Base-by-base conservation (phyloP, 1,140 invertebrate species). In the Bombus confusus region DNA sequence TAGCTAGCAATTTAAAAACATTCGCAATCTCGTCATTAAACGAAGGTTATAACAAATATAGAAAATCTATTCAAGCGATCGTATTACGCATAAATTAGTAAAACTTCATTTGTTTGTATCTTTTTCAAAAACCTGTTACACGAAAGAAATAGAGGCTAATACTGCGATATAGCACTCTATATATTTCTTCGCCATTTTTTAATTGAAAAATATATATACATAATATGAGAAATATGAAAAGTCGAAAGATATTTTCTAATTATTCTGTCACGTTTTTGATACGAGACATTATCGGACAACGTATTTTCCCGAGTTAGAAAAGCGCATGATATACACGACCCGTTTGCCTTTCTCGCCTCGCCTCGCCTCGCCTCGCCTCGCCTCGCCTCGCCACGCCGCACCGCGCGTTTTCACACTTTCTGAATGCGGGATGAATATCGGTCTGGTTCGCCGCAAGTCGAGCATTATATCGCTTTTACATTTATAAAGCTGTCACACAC, bases 391-490 rank as follows among this genome's bases (percentile, higher is more conserved):
- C 47, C 59, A 52, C 57, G 79, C 69, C 69, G 78, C 86, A 79
- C 59, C 75, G 57, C 79, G 86, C 85, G 85, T 87, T 91, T 91
- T 85, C 87, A 91, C 76, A 83, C 88, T 71, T 83, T 68, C 86
- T 87, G 91, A 90, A 91, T 92, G 75, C 69, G 77, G 83, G 85
- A 90, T 90, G 88, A 91, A 92, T 92, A 92, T 92, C 89, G 86
- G 86, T n/a, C 80, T 75, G 86, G 75, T 78, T 77, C 76, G 41
- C 57, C 78, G 71, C 84, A 80, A 90, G 86, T 78, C 77, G 62
- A n/a, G 74, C 79, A 85, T 90, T 91, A 88, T 91, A 91, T 92
- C 90, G 90, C 86, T 87, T 90, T 91, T 81, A 82, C 89, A 89
- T 92, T 92, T 91, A 92, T 90, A 89, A 83, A 88, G 85, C 88